These are phyloP conservation scores for Agonopterix alstromeriana DNA, from an alignment of 2,888 invertebrate species.

Conservation along the genomic window DNA sequence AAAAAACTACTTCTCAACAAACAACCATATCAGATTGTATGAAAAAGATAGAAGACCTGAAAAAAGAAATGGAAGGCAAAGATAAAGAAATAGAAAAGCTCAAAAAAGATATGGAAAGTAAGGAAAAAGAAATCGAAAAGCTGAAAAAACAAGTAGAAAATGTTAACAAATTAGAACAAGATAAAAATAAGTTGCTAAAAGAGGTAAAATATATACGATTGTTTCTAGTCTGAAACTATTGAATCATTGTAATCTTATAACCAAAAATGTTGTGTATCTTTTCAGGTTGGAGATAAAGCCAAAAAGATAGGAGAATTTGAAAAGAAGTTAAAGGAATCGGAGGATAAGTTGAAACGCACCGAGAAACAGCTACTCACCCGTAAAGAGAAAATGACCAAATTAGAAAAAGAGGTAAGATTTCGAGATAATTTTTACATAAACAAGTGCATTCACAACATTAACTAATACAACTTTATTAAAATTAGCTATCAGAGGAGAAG, in stretches of 20 bases:
- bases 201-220: slow-evolving; percentile 53
- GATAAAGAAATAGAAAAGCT: slow-evolving; percentile 81
- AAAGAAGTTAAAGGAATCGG: slow-evolving; percentile 80
- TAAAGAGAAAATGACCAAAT: slow-evolving; percentile 75
- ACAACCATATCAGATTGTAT: slow-evolving; percentile 72
- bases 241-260: background rate
- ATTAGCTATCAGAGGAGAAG: slow-evolving; percentile 69
- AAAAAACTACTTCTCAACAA: slow-evolving; percentile 72
- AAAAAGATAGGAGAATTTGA: slow-evolving; percentile 80
- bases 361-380: slow-evolving; percentile 74
- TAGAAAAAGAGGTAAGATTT: slow-evolving; percentile 77
- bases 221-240: background rate
- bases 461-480: slow-evolving; percentile 25
- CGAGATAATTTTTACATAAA: slow-evolving; percentile 20
- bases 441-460: background rate
- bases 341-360: slow-evolving; percentile 79
- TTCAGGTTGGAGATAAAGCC: slow-evolving; percentile 75
- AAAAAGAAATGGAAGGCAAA: slow-evolving; percentile 79
- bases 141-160: slow-evolving; percentile 77
- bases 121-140: slow-evolving; percentile 79
- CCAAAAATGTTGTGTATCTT: background rate
- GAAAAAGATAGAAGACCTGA: slow-evolving; percentile 80
- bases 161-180: slow-evolving; percentile 66
- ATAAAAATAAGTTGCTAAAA: slow-evolving; percentile 76
- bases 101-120: slow-evolving; percentile 79